Evolutionary conservation across 2,888 invertebrate species (phyloP).

Genomic region (Balanococcus diminutus): DNA sequence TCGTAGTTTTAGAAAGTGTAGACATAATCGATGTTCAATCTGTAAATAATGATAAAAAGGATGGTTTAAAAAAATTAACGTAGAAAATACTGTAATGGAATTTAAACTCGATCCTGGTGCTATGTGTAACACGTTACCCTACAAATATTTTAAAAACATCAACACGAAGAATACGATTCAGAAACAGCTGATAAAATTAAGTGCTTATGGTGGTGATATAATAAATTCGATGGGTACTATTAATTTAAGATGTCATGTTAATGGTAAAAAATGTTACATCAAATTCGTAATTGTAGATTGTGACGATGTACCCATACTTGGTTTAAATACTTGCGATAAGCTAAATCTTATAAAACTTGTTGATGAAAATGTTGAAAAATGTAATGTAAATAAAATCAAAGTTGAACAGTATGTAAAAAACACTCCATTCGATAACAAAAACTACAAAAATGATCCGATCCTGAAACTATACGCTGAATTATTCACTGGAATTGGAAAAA

Average conservation of each 20-base stretch:
- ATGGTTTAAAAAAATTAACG: background rate
- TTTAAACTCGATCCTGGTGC: background rate
- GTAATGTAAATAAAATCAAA: no score
- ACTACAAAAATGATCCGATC: background rate
- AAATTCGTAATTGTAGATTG: slow-evolving; percentile 41
- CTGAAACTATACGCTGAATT: background rate
- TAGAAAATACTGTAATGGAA: background rate
- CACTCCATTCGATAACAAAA: no score
- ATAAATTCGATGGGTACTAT: background rate
- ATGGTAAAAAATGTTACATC: background rate
- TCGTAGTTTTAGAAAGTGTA: background rate
- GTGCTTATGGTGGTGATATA: background rate
- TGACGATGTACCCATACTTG: slow-evolving; percentile 21
- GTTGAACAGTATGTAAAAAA: no score
- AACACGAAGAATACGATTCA: background rate
- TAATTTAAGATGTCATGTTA: background rate
- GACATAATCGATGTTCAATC: background rate
- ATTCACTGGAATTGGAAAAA: slow-evolving; percentile 17
- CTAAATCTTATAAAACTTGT: slow-evolving; percentile 33
- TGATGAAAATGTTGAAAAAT: background rate
- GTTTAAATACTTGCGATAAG: slow-evolving; percentile 17
- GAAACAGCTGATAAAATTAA: background rate
- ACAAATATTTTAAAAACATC: background rate
- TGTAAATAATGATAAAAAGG: background rate
- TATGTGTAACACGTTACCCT: background rate